phyloP scores from a whole-genome alignment of 2,113 vertebrate genomes.

The Antidorcas marsupialis region DNA sequence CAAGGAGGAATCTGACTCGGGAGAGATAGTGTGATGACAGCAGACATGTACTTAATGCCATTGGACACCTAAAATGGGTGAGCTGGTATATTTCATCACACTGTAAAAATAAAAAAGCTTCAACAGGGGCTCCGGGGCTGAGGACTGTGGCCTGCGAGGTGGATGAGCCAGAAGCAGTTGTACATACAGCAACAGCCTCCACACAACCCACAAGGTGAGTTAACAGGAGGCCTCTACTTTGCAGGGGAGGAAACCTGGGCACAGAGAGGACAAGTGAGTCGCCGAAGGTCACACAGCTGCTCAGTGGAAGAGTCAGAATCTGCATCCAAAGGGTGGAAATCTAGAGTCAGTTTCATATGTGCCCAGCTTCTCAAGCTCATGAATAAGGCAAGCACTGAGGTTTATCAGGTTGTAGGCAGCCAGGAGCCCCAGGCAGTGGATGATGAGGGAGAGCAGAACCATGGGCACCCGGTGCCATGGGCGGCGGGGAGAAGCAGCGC shows the following conservation, averaged over 20 bases:
- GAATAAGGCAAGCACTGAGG: neutral
- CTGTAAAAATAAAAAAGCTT: neutral
- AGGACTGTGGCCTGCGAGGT: neutral
- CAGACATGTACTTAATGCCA: neutral
- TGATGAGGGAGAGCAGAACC: neutral
- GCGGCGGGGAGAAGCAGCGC: accelerated
- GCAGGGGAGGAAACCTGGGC: neutral
- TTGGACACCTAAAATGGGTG: neutral
- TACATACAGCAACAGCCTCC: neutral
- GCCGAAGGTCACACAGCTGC: neutral
- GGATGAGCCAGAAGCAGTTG: too few species aligned
- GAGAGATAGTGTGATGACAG: neutral
- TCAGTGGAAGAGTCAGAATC: neutral
- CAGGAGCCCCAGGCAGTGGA: neutral
- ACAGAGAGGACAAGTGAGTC: neutral
- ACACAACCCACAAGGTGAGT: too few species aligned
- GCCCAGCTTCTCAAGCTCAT: neutral
- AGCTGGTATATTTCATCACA: neutral
- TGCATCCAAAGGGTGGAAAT: neutral
- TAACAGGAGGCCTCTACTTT: neutral
- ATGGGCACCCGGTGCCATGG: neutral
- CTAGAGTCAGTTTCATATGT: neutral
- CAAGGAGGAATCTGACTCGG: neutral
- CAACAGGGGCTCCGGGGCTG: neutral
- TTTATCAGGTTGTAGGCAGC: neutral